Base-by-base conservation (phyloP, 2,797 vertebrate species). In the Sebastes paucispinis region DNA sequence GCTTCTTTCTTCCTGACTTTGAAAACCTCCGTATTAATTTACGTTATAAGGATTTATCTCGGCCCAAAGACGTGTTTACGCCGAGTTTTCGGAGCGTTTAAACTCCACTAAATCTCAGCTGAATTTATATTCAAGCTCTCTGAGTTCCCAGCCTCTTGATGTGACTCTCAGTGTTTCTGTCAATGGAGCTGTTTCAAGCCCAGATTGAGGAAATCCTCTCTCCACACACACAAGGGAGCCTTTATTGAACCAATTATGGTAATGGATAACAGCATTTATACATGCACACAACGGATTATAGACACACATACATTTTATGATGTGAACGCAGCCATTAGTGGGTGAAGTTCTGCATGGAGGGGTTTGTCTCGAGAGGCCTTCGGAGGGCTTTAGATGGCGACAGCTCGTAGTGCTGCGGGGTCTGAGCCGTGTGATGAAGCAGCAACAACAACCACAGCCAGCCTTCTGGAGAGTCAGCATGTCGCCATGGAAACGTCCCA, bases 401-500 rank as follows among this genome's bases (percentile, higher is more conserved):
- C 43, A 34, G 73, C 79, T 73, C 34, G 12, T 14, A 3, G 66
- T 32, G 34, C 77, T 69, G 24, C 68, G 27, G 34, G 43, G 74
- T 68, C 73, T 59, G 69, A 87, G 69, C 31, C 10, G 16, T 47
- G 43, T 47, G 43, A 47, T 47, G 43, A 47, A 8, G 43, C 43
- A 47, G 43, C 43, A 47, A 18, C 43, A 47, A 47, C 43, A 16
- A 39, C 36, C 36, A 39, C 12, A 47, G 43, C 43, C 43, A 82
- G 80, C 83, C 69, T 91, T 80, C 85, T 72, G 75, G 74, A 86
- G 86, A 88, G 90, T 92, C 85, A n/a, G 82, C 22, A 1, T 3
- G 91, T 92, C 39, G 25, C 90, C 92, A 92, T 93, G 88, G 93
- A 79, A 93, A 94, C 93, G 27, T 69, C 86, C 82, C 68, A 79